phyloP scores from a whole-genome alignment of 2,113 vertebrate species.

The Gnathonemus echidnorhynchus region DNA sequence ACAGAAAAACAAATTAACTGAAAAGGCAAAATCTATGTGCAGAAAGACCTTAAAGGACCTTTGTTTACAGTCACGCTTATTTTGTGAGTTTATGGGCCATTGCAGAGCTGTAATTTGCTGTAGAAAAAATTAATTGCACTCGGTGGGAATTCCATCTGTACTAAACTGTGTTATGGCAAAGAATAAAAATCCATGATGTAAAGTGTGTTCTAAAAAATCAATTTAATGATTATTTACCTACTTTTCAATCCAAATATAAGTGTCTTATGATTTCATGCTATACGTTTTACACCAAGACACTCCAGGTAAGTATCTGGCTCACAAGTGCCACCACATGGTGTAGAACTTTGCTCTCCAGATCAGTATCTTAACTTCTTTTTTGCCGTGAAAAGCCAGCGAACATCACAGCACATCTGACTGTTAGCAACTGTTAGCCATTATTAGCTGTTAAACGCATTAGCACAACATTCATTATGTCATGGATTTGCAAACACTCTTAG shows the following conservation, averaged over 20 bases:
- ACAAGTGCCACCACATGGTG: background rate
- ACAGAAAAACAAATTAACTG: background rate
- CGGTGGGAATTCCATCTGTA: background rate
- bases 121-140: constrained; percentile 7
- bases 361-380: background rate
- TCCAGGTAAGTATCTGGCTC: background rate
- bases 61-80: background rate
- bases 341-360: background rate
- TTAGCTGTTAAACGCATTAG: background rate
- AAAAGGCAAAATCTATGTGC: background rate
- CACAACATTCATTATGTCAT: background rate
- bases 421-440: background rate
- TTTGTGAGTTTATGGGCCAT: constrained; percentile 2
- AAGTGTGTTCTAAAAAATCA: background rate
- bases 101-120: constrained; percentile 10
- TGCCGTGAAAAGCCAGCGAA: background rate
- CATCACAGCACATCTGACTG: background rate
- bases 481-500: background rate
- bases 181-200: background rate
- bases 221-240: background rate
- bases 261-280: background rate
- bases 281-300: background rate
- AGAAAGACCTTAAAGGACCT: background rate
- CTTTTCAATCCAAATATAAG: background rate
- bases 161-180: background rate